Evolutionary conservation across 2,888 invertebrate species (phyloP).

Genomic region (Hirudinaria manillensis): DNA sequence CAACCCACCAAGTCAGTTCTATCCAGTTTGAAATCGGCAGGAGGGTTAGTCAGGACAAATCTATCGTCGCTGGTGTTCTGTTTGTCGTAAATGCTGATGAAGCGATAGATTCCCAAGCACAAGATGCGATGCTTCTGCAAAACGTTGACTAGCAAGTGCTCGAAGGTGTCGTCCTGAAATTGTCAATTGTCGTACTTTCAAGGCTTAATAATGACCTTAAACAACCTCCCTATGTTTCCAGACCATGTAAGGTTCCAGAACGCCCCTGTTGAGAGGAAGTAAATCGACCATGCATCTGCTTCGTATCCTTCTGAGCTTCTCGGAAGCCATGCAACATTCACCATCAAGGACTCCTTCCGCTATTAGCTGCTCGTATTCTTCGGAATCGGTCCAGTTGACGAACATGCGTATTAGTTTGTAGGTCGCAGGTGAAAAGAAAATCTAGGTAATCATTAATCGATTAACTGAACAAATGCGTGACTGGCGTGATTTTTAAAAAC

Average conservation of each 20-base stretch:
- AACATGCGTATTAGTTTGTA: constrained; percentile 20
- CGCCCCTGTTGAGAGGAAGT: constrained; percentile 5
- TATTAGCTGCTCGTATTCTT: constrained; percentile 12
- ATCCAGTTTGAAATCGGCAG: constrained; percentile 17
- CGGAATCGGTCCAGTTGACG: constrained; percentile 21
- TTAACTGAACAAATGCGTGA: neutral
- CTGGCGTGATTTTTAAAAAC: too few species aligned
- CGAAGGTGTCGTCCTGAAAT: constrained; percentile 16
- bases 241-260: constrained; percentile 1
- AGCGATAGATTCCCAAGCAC: constrained; percentile 21
- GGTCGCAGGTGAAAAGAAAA: constrained; percentile 20
- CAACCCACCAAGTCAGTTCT: constrained; percentile 16
- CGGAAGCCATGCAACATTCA: constrained; percentile 1
- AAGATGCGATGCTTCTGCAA: constrained; percentile 6
- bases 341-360: constrained; percentile 14
- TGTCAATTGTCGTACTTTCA: neutral
- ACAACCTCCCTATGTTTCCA: neutral
- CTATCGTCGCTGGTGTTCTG: neutral
- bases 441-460: neutral
- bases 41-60: constrained; percentile 23
- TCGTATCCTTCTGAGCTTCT: neutral
- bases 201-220: neutral
- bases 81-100: constrained; percentile 21
- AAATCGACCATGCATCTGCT: constrained; percentile 1
- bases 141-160: constrained; percentile 15